Evolutionary conservation across 2,113 vertebrate species (phyloP), one percentile per base, ranked within the genome.

Genomic region (Puntigrus tetrazona): DNA sequence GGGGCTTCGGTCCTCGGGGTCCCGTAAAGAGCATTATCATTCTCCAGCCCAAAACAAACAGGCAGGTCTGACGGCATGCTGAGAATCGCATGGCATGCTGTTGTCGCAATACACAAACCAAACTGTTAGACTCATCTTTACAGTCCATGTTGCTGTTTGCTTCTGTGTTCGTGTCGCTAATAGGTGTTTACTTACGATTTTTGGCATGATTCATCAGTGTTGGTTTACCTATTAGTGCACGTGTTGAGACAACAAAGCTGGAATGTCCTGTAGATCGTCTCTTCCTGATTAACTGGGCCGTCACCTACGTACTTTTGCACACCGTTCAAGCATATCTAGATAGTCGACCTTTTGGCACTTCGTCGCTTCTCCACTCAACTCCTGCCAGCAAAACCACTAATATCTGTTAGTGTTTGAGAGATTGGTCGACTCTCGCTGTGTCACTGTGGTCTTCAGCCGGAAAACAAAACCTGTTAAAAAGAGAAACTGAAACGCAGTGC

Each of bases 271-370:
- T 88, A 93, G 92, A 93, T 91, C 55, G 88, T 86, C 92, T 69
- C 90, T 89, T 90, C 90, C 90, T 91, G 84, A 88, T 91, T 87
- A 89, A 90, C 84, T 88, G 88, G 84, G 86, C 85, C 87, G 90
- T 91, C 87, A 83, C 90, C 87, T 85, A 25, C 84, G 59, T 87
- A 86, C 89, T 91, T 88, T 84, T 87, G 90, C 85, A 84, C 85
- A 85, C 91, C 92, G 90, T 93, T 91, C 91, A 84, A 80, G 76
- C 22, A 29, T 59, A 85, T 84, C 81, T 87, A 87, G 84, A 75
- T 14, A 41, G 73, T 52, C 25, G 0, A 5, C 11, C 70, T 25
- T 74, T 74, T 38, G 34, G 67, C 84, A 72, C 47, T 79, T 73
- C 25, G 89, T 93, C 90, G 67, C 31, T 47, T 34, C 73, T 57